A percentile compares a stretch with the other conserved stretches of the same genome.
Conservation (phyloP, 2,888 invertebrate genomes). For the Harpalus rubripes region DNA sequence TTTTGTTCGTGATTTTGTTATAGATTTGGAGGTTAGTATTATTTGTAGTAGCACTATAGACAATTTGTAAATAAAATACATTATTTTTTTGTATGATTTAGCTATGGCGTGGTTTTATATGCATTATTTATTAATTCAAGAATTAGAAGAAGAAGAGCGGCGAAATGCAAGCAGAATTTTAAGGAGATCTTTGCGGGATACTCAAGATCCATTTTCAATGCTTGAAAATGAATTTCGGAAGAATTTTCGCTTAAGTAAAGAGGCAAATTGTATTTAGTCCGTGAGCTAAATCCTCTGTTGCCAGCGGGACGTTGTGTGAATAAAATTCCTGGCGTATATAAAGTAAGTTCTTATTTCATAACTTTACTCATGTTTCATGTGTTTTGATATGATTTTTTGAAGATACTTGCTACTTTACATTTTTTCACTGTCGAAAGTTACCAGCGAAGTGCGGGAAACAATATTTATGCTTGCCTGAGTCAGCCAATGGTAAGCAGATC, state of each 20-base stretch:
- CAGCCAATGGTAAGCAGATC: neutral
- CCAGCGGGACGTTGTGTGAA: too few species aligned
- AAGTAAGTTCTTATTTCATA: too few species aligned
- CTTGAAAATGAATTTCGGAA: conserved; percentile 50
- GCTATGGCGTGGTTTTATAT: too few species aligned
- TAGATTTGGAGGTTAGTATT: neutral
- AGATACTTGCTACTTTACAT: neutral
- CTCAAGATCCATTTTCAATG: neutral
- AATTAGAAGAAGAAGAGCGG: neutral
- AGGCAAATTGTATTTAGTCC: too few species aligned
- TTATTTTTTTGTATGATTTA: neutral
- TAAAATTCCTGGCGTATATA: too few species aligned
- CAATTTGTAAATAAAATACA: neutral
- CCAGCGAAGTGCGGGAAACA: neutral
- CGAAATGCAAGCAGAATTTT: neutral
- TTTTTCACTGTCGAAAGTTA: conserved; percentile 7
- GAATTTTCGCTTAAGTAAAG: neutral
- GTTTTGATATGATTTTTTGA: neutral
- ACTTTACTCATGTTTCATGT: too few species aligned
- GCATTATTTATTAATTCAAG: neutral
- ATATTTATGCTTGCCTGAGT: neutral
- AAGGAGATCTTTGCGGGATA: neutral
- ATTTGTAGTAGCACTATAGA: neutral
- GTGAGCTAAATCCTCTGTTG: too few species aligned
- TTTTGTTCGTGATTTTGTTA: neutral